Evolutionary conservation across 2,888 invertebrate species (phyloP).

Genomic region (Tetragnatha montana): DNA sequence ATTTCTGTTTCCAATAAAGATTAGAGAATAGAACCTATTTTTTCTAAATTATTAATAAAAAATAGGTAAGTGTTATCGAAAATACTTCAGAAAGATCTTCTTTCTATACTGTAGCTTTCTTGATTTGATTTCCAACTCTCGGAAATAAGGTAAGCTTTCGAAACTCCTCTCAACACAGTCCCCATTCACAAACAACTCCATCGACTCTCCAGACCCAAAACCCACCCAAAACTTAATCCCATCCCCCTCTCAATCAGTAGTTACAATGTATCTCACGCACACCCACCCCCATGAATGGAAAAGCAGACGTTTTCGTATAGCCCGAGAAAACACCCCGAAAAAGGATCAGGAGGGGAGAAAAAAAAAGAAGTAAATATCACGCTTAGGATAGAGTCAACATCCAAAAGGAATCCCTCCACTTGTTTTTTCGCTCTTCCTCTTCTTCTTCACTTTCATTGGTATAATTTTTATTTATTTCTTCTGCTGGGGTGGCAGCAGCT

Average conservation of each 20-base stretch:
- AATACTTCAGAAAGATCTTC: too few species aligned
- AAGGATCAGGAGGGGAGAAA: neutral
- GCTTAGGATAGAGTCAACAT: constrained; percentile 58
- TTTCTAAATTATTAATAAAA: too few species aligned
- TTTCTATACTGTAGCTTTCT: neutral
- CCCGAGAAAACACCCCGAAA: neutral
- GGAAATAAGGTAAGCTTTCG: neutral
- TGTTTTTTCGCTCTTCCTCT: neutral
- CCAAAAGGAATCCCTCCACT: constrained; percentile 16
- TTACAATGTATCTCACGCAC: constrained; percentile 21
- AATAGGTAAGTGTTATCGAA: too few species aligned
- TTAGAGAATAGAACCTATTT: too few species aligned
- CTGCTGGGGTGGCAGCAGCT: constrained; percentile 19
- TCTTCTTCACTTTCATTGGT: constrained; percentile 25
- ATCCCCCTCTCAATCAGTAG: neutral
- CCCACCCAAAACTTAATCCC: neutral
- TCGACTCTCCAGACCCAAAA: neutral
- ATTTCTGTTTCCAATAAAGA: too few species aligned
- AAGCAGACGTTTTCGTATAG: neutral
- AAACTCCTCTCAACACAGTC: neutral
- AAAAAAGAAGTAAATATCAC: constrained; percentile 53
- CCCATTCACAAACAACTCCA: neutral
- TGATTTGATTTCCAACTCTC: neutral
- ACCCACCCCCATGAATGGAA: neutral
- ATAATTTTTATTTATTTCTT: constrained; percentile 37